Evolutionary conservation across 2,888 invertebrate genomes (phyloP).

Genomic region (Drosophila kokeensis): DNA sequence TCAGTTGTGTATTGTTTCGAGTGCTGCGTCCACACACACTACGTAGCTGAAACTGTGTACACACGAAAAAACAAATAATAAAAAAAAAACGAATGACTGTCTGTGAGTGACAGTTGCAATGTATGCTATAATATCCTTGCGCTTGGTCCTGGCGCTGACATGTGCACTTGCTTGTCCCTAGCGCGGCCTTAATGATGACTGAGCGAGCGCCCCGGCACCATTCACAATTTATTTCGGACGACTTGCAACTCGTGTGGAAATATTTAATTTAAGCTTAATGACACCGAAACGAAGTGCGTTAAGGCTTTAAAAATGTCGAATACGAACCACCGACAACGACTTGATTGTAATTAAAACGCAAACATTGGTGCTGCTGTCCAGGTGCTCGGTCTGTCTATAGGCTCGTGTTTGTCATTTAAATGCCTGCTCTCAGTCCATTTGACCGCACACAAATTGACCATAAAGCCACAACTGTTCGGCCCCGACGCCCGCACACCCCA

Average conservation of each 20-base stretch:
- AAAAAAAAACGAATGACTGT: slow-evolving; percentile 14
- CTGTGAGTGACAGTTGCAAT: slow-evolving; percentile 76
- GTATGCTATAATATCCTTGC: slow-evolving; percentile 76
- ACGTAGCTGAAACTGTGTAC: slow-evolving; percentile 22
- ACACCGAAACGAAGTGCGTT: slow-evolving; percentile 71
- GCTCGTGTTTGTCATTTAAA: slow-evolving; percentile 73
- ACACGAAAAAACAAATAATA: neutral
- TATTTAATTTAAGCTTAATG: slow-evolving; percentile 80
- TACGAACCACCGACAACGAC: slow-evolving; percentile 37
- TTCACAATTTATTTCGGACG: slow-evolving; percentile 72
- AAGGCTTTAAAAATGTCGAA: slow-evolving; percentile 62
- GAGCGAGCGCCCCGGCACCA: slow-evolving; percentile 55
- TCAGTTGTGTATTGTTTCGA: slow-evolving; percentile 73
- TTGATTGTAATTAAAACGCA: slow-evolving; percentile 77
- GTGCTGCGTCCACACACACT: slow-evolving; percentile 78
- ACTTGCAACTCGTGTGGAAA: slow-evolving; percentile 72
- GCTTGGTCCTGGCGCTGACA: slow-evolving; percentile 74
- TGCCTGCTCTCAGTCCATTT: slow-evolving; percentile 25
- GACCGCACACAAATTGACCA: slow-evolving; percentile 66
- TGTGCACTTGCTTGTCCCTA: slow-evolving; percentile 82
- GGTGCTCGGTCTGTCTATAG: slow-evolving; percentile 44
- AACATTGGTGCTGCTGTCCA: slow-evolving; percentile 49
- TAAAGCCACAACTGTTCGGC: slow-evolving; percentile 73
- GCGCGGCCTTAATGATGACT: slow-evolving; percentile 82
- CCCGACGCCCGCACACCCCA: slow-evolving; percentile 14